Evolutionary conservation across 2,888 invertebrate genomes (phyloP), one percentile per base, ranked within the genome.

Genomic region (Aproaerema taeniolella): DNA sequence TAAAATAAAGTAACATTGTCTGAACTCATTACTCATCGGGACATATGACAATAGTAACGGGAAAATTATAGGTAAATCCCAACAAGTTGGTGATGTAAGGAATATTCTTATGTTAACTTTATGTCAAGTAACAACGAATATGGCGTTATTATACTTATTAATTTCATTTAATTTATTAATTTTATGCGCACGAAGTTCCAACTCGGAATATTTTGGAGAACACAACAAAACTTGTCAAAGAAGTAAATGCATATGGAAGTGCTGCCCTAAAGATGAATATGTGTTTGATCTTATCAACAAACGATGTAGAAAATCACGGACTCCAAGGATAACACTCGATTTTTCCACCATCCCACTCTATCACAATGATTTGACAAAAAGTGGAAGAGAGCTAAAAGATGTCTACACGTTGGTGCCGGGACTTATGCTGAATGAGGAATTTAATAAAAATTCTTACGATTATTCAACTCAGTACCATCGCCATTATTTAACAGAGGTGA

Each of bases 401-500:
- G 28, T 29, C 1, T 17, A 32, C 17, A 32, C 12, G 3, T 4
- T 32, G 2, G 2, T 11, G 7, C 4, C 32, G 7, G 32, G 32
- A n/a, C 10, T 20, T 7, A 16, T 32, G 15, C 10, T 10, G 5
- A 20, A 20, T 15, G 10, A 20, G 1, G 4, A n/a, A 6, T 32
- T 32, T 11, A 32, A 17, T n/a, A 7, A 3, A 3, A 10, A 4
- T 7, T 9, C 16, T 7, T 4, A 11, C 3, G 20, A 20, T 20
- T 11, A 20, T 11, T 15, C n/a, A 11, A 2, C 20, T 12, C n/a
- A 5, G n/a, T n/a, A n/a, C n/a, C 10, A 32, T 17, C 11, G 12
- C 7, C 20, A 17, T 20, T 32, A 32, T 8, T 11, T 32, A 20
- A 32, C 32, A 1, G 32, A 32, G 32, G 32, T 32, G 20, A 17